phyloP scores from a whole-genome alignment of 2,888 invertebrate genomes.

The Serripes groenlandicus region DNA sequence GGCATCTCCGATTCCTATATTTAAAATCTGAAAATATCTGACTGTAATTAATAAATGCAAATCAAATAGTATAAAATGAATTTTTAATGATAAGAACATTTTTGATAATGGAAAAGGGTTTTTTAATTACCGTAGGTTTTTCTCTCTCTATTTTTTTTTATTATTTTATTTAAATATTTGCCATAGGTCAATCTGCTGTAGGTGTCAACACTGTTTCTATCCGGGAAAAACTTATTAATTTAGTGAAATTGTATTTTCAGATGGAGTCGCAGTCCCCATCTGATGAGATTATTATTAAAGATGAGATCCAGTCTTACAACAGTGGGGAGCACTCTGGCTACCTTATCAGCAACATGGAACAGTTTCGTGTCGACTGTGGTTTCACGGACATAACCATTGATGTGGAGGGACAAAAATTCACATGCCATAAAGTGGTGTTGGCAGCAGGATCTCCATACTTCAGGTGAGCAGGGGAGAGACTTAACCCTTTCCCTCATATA shows the following conservation, averaged over 20 bases:
- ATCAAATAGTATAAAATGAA: background rate
- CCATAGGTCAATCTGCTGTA: background rate
- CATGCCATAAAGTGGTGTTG: slow-evolving; percentile 81
- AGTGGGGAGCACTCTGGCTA: slow-evolving; percentile 78
- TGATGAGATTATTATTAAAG: slow-evolving; percentile 41
- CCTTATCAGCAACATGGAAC: slow-evolving; percentile 80
- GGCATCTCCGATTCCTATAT: no score
- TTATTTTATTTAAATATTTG: background rate
- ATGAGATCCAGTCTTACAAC: slow-evolving; percentile 61
- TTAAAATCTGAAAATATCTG: background rate
- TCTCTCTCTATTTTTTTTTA: no score
- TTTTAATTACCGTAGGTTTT: no score
- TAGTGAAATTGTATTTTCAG: slow-evolving; percentile 20
- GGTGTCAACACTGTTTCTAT: background rate
- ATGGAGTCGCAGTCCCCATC: slow-evolving; percentile 46
- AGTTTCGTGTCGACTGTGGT: slow-evolving; percentile 75
- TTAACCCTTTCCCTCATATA: no score
- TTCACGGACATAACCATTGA: slow-evolving; percentile 80
- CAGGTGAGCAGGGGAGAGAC: no score
- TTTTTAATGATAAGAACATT: no score
- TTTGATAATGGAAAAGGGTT: no score
- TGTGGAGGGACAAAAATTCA: slow-evolving; percentile 75
- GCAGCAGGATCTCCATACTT: slow-evolving; percentile 82
- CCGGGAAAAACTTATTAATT: background rate
- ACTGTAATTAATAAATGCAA: background rate